Conservation (phyloP, 2,113 vertebrate species). For the Ageneiosus marmoratus region DNA sequence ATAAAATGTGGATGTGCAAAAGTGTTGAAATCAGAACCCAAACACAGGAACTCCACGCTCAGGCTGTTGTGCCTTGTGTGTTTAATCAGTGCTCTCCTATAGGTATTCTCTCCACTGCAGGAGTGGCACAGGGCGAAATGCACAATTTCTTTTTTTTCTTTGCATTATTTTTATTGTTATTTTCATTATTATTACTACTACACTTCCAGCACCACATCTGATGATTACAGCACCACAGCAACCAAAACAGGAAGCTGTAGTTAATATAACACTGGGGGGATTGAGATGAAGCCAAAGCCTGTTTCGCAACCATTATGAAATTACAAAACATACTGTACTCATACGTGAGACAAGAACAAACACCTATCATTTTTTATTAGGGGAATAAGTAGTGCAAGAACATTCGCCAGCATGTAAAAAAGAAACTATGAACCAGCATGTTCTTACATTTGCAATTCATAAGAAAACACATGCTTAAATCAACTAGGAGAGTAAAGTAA, state of each 20-base stretch:
- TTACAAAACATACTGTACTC: slow-evolving; percentile 72
- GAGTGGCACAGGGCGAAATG: background rate
- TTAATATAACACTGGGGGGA: slow-evolving; percentile 66
- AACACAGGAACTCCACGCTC: slow-evolving; percentile 37
- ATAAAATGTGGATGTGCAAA: slow-evolving; percentile 34
- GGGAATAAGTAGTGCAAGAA: slow-evolving; percentile 29
- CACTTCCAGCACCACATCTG: slow-evolving; percentile 21
- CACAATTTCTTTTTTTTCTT: background rate
- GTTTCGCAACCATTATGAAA: slow-evolving; percentile 70
- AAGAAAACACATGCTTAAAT: slow-evolving; percentile 15
- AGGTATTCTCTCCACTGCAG: background rate
- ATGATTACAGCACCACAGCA: slow-evolving; percentile 40
- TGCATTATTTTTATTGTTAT: background rate
- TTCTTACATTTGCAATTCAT: slow-evolving; percentile 21
- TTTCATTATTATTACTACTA: background rate
- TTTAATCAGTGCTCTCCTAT: slow-evolving; percentile 2
- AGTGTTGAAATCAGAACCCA: slow-evolving; percentile 27
- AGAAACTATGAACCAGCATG: background rate
- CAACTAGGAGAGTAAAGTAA: background rate
- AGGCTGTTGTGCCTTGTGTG: background rate
- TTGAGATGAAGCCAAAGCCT: slow-evolving; percentile 51
- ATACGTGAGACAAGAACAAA: slow-evolving; percentile 63
- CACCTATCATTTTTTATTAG: slow-evolving; percentile 28
- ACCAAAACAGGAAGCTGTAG: slow-evolving; percentile 78
- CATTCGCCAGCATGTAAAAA: background rate